Evolutionary conservation across 2,888 invertebrate species (phyloP).

Genomic region (Microplitis manilae): DNA sequence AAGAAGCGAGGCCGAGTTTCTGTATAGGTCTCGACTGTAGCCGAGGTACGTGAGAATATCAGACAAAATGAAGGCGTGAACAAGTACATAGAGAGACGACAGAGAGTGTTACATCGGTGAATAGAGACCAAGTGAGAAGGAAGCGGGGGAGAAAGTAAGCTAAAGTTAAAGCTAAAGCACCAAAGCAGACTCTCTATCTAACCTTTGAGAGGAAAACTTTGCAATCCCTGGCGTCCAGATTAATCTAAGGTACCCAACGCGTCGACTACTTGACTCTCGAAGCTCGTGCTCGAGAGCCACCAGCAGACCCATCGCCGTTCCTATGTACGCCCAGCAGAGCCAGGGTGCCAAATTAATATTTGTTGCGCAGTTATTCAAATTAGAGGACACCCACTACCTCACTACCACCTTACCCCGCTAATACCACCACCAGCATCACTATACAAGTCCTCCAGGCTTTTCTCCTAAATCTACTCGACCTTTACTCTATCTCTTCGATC

Average conservation of each 20-base stretch:
- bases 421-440: background rate
- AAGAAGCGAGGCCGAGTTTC: conserved; percentile 7
- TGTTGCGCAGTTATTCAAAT: conserved; percentile 63
- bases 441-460: conserved; percentile 13
- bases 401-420: background rate
- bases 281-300: conserved; percentile 19
- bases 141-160: conserved; percentile 34
- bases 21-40: conserved; percentile 12
- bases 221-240: conserved; percentile 44
- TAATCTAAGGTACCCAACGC: conserved; percentile 46
- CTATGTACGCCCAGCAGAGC: background rate
- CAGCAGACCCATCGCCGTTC: background rate
- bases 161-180: conserved; percentile 46
- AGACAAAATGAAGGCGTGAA: conserved; percentile 23
- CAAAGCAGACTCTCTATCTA: conserved; percentile 22
- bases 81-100: conserved; percentile 22
- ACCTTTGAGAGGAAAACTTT: conserved; percentile 51
- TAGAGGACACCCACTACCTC: conserved; percentile 42
- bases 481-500: conserved; percentile 20
- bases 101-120: conserved; percentile 6
- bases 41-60: conserved; percentile 17
- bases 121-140: conserved; percentile 25
- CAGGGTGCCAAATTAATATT: conserved; percentile 57
- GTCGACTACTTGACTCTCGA: conserved; percentile 29
- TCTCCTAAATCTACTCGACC: conserved; percentile 33